Percentiles rank a stretch among this genome's conserved stretches.
phyloP scores from a whole-genome alignment of 2,888 invertebrate species.

The Dynastes grantii region DNA sequence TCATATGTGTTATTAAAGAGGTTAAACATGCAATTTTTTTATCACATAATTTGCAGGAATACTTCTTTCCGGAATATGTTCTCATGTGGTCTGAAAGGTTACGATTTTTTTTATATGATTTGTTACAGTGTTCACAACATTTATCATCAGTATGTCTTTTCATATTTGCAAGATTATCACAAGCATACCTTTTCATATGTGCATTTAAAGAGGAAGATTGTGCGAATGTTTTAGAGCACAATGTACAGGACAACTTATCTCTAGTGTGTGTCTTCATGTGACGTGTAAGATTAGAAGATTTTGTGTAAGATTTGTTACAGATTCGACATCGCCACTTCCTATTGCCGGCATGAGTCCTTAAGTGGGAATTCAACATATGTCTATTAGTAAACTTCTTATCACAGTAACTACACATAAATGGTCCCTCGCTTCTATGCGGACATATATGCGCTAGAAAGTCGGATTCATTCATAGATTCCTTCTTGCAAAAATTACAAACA shows the following conservation, averaged over 20 bases:
- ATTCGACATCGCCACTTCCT: conserved; percentile 62
- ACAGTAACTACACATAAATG: conserved; percentile 65
- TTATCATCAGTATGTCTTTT: conserved; percentile 75
- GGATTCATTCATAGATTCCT: conserved; percentile 73
- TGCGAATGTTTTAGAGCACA: too few species aligned
- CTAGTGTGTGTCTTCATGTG: too few species aligned
- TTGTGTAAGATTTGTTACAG: conserved; percentile 75
- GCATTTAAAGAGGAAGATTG: too few species aligned
- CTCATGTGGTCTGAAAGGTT: too few species aligned
- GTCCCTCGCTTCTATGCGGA: conserved; percentile 68
- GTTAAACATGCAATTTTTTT: too few species aligned
- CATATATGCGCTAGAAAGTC: conserved; percentile 73
- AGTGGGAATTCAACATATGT: conserved; percentile 75
- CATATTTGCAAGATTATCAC: conserved; percentile 68
- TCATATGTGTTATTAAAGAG: too few species aligned
- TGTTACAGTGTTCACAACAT: too few species aligned
- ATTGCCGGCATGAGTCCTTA: conserved; percentile 77
- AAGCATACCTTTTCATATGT: too few species aligned
- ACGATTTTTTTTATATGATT: too few species aligned
- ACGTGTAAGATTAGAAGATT: conserved; percentile 74
- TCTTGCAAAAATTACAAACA: conserved; percentile 73
- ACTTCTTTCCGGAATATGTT: too few species aligned
- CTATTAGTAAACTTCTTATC: conserved; percentile 75
- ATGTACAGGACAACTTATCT: too few species aligned
- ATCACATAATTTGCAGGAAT: too few species aligned